A percentile compares a stretch with the other conserved stretches of the same genome.
Conservation (phyloP, 2,113 vertebrate genomes). For the Dasyurus viverrinus region DNA sequence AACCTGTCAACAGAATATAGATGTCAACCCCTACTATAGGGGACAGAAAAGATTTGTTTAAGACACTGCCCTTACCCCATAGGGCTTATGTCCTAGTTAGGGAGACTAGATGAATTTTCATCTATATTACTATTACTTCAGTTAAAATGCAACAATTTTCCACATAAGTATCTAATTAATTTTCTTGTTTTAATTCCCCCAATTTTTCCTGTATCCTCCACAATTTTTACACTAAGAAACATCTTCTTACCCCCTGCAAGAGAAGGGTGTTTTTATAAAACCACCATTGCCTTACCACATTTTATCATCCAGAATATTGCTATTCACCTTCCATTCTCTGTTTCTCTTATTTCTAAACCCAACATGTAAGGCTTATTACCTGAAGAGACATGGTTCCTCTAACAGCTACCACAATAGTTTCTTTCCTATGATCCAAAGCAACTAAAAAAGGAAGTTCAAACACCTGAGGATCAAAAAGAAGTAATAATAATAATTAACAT, state of each 20-base stretch:
- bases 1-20: background rate
- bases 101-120: no score
- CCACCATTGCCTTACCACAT: fast-evolving
- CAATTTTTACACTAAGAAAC: background rate
- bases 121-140: background rate
- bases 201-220: background rate
- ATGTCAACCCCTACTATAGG: background rate
- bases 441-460: slow-evolving; percentile 98
- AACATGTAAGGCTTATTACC: slow-evolving; percentile 79
- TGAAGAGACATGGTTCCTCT: slow-evolving; percentile 96
- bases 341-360: background rate
- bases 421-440: slow-evolving; percentile 95
- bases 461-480: slow-evolving; percentile 85
- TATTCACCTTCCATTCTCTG: fast-evolving
- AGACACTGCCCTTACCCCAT: background rate
- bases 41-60: background rate
- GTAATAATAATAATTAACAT: background rate
- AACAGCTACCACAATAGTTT: slow-evolving; percentile 93
- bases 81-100: fast-evolving
- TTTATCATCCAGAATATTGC: background rate
- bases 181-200: background rate
- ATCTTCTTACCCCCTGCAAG: background rate
- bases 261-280: background rate
- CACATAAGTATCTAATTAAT: background rate
- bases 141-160: background rate